phyloP scores from a whole-genome alignment of 2,113 vertebrate genomes.

The Pseudonaja textilis region DNA sequence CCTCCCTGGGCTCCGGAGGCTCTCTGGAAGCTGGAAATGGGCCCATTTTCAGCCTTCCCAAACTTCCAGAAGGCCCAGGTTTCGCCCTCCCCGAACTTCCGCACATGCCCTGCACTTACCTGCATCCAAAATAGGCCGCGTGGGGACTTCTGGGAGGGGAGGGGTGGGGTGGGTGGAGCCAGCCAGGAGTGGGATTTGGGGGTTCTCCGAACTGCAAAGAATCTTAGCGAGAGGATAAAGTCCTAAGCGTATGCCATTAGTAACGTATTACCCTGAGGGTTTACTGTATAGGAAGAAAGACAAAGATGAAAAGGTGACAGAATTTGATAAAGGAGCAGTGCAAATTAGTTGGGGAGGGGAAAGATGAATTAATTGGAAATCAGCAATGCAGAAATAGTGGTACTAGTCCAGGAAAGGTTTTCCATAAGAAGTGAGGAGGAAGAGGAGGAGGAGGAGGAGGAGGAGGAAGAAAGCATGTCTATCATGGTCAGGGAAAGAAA shows the following conservation, averaged over 20 bases:
- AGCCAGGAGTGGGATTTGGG: too few species aligned
- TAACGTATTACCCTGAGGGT: neutral
- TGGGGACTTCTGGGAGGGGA: too few species aligned
- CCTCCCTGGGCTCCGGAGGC: too few species aligned
- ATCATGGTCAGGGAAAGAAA: neutral
- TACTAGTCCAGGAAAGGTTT: neutral
- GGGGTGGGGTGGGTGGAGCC: too few species aligned
- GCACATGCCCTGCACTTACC: too few species aligned
- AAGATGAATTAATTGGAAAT: conserved; percentile 5
- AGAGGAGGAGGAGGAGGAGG: neutral
- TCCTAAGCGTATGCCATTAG: neutral
- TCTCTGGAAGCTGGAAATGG: too few species aligned
- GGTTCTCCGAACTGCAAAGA: too few species aligned
- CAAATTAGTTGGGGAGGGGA: neutral
- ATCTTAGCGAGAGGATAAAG: neutral
- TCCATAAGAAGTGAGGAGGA: neutral
- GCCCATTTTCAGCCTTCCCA: too few species aligned
- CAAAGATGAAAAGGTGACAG: neutral
- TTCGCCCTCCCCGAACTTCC: too few species aligned
- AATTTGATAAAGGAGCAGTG: neutral
- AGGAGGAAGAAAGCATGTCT: neutral
- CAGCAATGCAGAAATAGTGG: conserved; percentile 1
- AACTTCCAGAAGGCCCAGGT: too few species aligned
- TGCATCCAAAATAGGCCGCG: too few species aligned
- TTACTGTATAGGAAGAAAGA: neutral